phyloP scores from a whole-genome alignment of 2,113 vertebrate genomes.

The Datnioides undecimradiatus region DNA sequence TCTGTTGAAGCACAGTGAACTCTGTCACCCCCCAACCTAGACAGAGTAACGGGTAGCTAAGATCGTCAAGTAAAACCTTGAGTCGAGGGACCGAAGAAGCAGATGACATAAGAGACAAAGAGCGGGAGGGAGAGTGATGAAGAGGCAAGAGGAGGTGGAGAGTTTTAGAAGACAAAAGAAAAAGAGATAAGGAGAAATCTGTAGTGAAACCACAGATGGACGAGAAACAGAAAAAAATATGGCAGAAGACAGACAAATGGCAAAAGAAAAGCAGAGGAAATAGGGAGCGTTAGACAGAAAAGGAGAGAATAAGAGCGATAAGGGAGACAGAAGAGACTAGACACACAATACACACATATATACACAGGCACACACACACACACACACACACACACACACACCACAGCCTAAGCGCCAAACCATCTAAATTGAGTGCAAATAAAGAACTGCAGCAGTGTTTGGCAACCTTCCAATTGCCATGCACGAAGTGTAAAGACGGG shows the following conservation, averaged over 20 bases:
- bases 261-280: constrained; percentile 26
- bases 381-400: constrained; percentile 30
- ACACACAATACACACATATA: constrained; percentile 44
- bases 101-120: constrained; percentile 50
- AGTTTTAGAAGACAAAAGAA: constrained; percentile 50
- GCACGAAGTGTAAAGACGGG: constrained; percentile 70
- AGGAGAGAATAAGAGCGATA: constrained; percentile 45
- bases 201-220: constrained; percentile 21
- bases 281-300: constrained; percentile 20
- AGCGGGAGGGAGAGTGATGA: constrained; percentile 23
- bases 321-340: constrained; percentile 33
- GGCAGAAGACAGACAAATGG: constrained; percentile 35
- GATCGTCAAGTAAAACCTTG: constrained; percentile 47
- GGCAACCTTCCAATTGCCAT: constrained; percentile 65
- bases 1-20: constrained; percentile 56
- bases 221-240: constrained; percentile 27
- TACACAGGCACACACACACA: constrained; percentile 43
- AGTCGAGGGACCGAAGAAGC: constrained; percentile 47
- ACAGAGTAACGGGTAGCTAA: constrained; percentile 45
- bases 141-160: constrained; percentile 10
- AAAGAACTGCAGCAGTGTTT: constrained; percentile 66
- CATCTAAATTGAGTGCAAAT: constrained; percentile 72
- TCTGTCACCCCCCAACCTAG: constrained; percentile 41
- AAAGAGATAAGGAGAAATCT: constrained; percentile 34
- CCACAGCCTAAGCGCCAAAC: constrained; percentile 50